A percentile compares a stretch with the other conserved stretches of the same genome.
Evolutionary conservation across 2,888 invertebrate species (phyloP).

Genomic region (Drosophila pegasa): DNA sequence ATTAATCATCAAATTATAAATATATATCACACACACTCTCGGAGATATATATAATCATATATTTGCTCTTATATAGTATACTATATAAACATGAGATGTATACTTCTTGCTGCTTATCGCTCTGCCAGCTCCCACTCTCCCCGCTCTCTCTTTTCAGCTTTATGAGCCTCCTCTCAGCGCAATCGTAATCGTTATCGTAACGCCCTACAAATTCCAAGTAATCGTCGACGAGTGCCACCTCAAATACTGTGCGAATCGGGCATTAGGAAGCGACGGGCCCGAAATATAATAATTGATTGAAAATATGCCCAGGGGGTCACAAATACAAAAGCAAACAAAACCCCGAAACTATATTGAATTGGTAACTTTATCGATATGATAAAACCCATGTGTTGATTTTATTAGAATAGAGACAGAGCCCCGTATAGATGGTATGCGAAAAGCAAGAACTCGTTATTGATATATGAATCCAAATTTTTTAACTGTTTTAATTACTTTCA

Average conservation of each 20-base stretch:
- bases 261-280: not conserved
- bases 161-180: slow-evolving; percentile 12
- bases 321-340: not conserved
- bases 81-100: slow-evolving; percentile 16
- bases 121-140: not conserved
- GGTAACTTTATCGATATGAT: slow-evolving; percentile 1
- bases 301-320: not conserved
- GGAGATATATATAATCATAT: not conserved
- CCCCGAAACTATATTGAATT: not conserved
- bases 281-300: slow-evolving; percentile 4
- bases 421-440: not conserved
- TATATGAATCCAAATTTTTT: not conserved
- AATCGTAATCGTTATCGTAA: slow-evolving; percentile 23
- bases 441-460: too few species aligned
- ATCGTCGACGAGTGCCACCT: slow-evolving; percentile 6
- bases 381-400: not conserved
- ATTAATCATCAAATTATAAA: slow-evolving; percentile 2
- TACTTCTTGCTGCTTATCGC: slow-evolving; percentile 23
- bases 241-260: slow-evolving; percentile 3
- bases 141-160: not conserved
- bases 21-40: not conserved
- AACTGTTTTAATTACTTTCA: not conserved
- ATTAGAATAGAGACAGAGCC: too few species aligned
- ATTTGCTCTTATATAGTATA: not conserved
- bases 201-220: slow-evolving; percentile 25